Base-by-base conservation (phyloP, 2,113 vertebrate genomes). In the Perca schrenkii region DNA sequence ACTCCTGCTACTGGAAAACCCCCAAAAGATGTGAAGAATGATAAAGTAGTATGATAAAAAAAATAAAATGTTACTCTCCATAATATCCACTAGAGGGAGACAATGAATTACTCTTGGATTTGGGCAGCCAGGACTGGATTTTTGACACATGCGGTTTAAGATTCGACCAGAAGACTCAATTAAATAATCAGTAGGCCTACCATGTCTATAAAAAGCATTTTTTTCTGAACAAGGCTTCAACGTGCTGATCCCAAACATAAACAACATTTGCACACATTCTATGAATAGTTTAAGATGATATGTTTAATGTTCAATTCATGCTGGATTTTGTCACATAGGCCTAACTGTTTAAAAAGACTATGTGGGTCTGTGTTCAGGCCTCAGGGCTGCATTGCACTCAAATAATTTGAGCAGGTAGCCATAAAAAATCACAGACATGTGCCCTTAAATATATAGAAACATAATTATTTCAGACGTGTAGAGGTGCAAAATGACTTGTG, bases 51-150 rank as follows among this genome's bases (percentile, higher is more conserved):
- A 43, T 43, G 8, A 43, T 40, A 8, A 10, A 10, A 10, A 10
- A 43, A 8, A 8, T 25, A 6, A 46, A 36, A 2, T 78, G 66
- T 8, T 56, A 2, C 53, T 65, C 21, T 16, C 8, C 6, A 25
- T 19, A 56, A 17, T 40, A 2, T 19, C 86, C 94, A 77, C 89
- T 82, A 95, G 94, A 90, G 86, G 92, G 92, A 84, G 88, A 89
- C 90, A 95, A 74, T 90, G 14, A 52, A 81, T 63, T 2, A 72
- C 25, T 14, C 1, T 34, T 83, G 50, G 58, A 22, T n/a, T 8
- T 40, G 0, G 0, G 7, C 10, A 31, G 46, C 2, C 8, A 63
- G 49, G n/a, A 8, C 12, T 53, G 34, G 60, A 13, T 73, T 28
- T 60, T 67, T 22, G 25, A 14, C 34, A 28, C 4, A 43, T 22